phyloP scores from a whole-genome alignment of 2,888 invertebrate genomes.

The Cremastobaeus sp. region DNA sequence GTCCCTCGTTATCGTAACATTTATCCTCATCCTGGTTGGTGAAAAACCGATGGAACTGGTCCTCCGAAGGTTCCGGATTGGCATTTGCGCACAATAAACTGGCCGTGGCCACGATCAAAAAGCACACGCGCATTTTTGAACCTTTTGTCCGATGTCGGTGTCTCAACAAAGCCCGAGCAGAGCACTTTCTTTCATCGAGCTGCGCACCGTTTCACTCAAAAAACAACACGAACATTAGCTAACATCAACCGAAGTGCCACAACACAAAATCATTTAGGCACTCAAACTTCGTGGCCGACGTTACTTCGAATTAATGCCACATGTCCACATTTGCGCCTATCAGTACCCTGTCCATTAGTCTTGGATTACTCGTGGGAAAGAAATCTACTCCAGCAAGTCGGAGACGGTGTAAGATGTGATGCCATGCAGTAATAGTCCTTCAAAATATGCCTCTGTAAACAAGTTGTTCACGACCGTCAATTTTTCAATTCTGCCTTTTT shows the following conservation, averaged over 20 bases:
- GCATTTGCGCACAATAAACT: slow-evolving; percentile 61
- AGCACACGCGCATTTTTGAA: slow-evolving; percentile 56
- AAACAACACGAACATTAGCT: slow-evolving; percentile 48
- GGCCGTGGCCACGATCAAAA: slow-evolving; percentile 52
- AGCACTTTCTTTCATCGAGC: slow-evolving; percentile 51
- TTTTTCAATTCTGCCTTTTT: too few species aligned
- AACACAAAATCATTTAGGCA: slow-evolving; percentile 29
- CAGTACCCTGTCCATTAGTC: too few species aligned
- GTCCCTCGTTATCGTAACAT: slow-evolving; percentile 73
- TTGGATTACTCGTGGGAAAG: too few species aligned
- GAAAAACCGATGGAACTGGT: slow-evolving; percentile 66
- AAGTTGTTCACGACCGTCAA: too few species aligned
- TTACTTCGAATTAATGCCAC: too few species aligned
- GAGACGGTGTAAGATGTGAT: too few species aligned
- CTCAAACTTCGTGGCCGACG: too few species aligned
- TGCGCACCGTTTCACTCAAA: slow-evolving; percentile 49
- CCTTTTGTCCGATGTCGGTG: slow-evolving; percentile 40
- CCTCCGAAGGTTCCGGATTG: slow-evolving; percentile 73
- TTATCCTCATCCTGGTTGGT: slow-evolving; percentile 72
- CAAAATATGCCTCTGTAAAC: too few species aligned
- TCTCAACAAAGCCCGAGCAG: slow-evolving; percentile 30
- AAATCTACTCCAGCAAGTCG: too few species aligned
- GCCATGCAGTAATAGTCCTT: too few species aligned
- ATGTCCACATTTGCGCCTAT: too few species aligned
- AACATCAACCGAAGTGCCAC: slow-evolving; percentile 16